Base-by-base conservation (phyloP, 2,797 vertebrate species). In the Hydrolagus colliei region DNA sequence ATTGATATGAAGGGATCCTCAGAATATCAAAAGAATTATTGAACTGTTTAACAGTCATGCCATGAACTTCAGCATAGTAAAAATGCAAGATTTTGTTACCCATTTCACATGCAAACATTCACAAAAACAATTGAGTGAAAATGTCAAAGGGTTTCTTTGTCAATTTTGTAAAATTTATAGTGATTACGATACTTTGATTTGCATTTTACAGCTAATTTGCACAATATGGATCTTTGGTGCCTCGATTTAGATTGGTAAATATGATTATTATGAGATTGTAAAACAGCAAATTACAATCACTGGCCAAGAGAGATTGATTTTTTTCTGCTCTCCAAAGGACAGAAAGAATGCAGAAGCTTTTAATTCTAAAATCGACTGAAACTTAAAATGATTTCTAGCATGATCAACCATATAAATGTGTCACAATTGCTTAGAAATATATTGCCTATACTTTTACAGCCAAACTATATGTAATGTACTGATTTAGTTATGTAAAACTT, bases 391-490 rank as follows among this genome's bases (percentile, higher is more conserved):
- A 52, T 52, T 52, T 52, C 41, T 6, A 52, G 41, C 41, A 52
- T 52, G 41, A 52, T 52, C 41, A 52, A 6, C 41, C 41, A 52
- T 52, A 52, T 52, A 52, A 52, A 52, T 52, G 41, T 52, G 41
- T 52, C 6, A 52, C 6, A 52, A 6, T 52, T 6, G 41, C 41
- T 52, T 3, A 52, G 14, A 67, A 80, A 80, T 80, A 7, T 61
- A 80, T 63, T 32, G 9, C 27, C 35, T 27, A 65, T n/a, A 80
- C 65, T 67, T 80, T 80, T 61, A 80, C 62, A 80, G 78, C 22
- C 13, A 80, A 80, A 80, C 67, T 27, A 65, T 63, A 52, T 6
- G 6, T 52, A 52, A 52, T 52, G 41, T 52, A 52, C 41, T 52
- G 41, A 52, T 52, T 52, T 52, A 52, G 41, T 52, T 52, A 52